Conservation (phyloP, 2,888 invertebrate species). For the Notodonta ziczac region DNA sequence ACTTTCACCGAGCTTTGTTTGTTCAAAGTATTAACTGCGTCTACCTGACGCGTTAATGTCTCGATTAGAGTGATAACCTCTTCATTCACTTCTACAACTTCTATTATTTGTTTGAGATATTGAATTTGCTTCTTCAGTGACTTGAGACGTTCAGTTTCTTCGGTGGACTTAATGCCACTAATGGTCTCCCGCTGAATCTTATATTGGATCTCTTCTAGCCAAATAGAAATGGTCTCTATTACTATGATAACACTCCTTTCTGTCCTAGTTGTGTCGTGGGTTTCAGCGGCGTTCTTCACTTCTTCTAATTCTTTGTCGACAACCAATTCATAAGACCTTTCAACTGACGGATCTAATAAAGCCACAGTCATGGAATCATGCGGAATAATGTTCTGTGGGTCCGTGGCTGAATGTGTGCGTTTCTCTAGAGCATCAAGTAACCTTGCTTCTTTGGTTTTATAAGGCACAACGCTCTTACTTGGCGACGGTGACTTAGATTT, state of each 20-base stretch:
- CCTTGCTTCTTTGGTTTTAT: slow-evolving; percentile 66
- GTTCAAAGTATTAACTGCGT: slow-evolving; percentile 88
- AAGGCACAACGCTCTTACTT: slow-evolving; percentile 57
- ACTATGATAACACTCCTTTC: slow-evolving; percentile 90
- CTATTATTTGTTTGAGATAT: slow-evolving; percentile 86
- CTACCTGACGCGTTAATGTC: slow-evolving; percentile 87
- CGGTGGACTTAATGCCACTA: slow-evolving; percentile 48
- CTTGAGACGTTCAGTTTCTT: slow-evolving; percentile 63
- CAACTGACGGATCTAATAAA: slow-evolving; percentile 70
- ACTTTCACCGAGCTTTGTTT: slow-evolving; percentile 69
- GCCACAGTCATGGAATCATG: slow-evolving; percentile 67
- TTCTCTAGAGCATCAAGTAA: slow-evolving; percentile 70
- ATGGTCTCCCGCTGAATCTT: slow-evolving; percentile 84
- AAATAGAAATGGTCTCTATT: slow-evolving; percentile 92
- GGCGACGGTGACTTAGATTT: slow-evolving; percentile 81
- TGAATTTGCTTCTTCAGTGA: slow-evolving; percentile 83
- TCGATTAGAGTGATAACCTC: slow-evolving; percentile 87
- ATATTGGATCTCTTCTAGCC: slow-evolving; percentile 94
- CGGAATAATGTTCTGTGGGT: slow-evolving; percentile 51
- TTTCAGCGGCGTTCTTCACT: slow-evolving; percentile 84
- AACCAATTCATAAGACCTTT: slow-evolving; percentile 77
- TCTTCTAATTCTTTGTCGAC: slow-evolving; percentile 85
- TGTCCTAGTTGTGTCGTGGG: slow-evolving; percentile 83
- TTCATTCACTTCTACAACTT: slow-evolving; percentile 87
- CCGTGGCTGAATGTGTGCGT: slow-evolving; percentile 61